Percentiles rank a stretch among this genome's conserved stretches.
These are phyloP conservation scores for Heterocephalus glaber DNA, from an alignment of 2,113 vertebrate genomes.

Conservation along the genomic window DNA sequence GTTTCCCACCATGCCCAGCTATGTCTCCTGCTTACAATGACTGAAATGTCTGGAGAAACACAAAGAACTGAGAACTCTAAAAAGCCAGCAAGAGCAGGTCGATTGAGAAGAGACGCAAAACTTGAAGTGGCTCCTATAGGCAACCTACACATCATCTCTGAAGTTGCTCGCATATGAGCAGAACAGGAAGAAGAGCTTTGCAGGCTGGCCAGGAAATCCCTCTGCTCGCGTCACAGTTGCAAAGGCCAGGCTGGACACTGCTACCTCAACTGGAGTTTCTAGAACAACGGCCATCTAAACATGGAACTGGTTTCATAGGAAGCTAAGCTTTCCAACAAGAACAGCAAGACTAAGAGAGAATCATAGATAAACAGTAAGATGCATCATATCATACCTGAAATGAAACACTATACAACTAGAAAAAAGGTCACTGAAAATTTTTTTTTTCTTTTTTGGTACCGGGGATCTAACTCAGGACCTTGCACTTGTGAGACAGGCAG, in stretches of 20 bases:
- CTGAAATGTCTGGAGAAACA: background rate
- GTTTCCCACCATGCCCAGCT: background rate
- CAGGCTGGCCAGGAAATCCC: too few species aligned
- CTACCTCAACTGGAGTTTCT: too few species aligned
- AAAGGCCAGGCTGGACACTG: too few species aligned
- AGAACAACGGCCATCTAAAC: too few species aligned
- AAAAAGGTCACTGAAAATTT: background rate
- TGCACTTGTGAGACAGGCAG: too few species aligned
- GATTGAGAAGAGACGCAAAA: slow-evolving; percentile 40
- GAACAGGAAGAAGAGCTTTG: too few species aligned
- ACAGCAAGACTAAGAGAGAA: slow-evolving; percentile 34
- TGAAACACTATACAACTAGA: background rate
- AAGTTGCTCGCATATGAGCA: too few species aligned
- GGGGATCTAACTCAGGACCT: too few species aligned
- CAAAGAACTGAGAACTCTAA: slow-evolving; percentile 14
- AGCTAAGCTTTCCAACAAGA: slow-evolving; percentile 46
- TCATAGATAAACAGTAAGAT: background rate
- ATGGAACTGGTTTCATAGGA: slow-evolving; percentile 30
- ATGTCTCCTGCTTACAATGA: background rate
- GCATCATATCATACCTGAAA: background rate
- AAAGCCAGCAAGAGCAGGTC: slow-evolving; percentile 8
- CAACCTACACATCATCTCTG: too few species aligned
- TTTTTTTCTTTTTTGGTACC: background rate
- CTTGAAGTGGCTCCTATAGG: background rate
- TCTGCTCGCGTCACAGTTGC: too few species aligned